Conservation (phyloP, 2,113 vertebrate species). For the Carettochelys insculpta region DNA sequence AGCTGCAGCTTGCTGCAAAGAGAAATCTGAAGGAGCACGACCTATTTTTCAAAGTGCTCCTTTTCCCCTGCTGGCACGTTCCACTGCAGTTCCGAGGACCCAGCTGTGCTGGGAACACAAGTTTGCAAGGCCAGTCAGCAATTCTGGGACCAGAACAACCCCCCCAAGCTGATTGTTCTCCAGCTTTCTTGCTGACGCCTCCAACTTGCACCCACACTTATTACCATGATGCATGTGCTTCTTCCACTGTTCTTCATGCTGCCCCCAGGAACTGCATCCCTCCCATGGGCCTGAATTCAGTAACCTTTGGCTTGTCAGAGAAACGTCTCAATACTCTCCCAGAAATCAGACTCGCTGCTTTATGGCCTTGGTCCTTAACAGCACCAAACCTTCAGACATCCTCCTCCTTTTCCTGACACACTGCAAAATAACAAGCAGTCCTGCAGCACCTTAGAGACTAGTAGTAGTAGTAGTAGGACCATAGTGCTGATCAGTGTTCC, state of each 20-base stretch:
- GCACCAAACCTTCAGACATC: neutral
- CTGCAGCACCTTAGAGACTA: too few relatives aligned
- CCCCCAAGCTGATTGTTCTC: neutral
- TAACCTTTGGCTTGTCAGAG: neutral
- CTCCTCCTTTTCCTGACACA: neutral
- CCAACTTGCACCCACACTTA: neutral
- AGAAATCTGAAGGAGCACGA: neutral
- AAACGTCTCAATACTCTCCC: neutral
- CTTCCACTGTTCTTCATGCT: neutral
- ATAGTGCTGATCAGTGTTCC: too few relatives aligned
- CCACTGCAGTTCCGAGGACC: neutral
- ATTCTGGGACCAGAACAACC: neutral
- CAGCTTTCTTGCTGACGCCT: neutral
- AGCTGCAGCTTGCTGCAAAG: neutral
- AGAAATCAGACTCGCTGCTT: neutral
- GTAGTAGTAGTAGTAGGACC: too few relatives aligned
- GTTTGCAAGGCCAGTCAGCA: neutral
- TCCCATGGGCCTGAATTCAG: neutral
- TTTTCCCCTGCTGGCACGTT: too few relatives aligned
- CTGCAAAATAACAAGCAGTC: too few relatives aligned
- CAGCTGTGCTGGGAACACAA: neutral
- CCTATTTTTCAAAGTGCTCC: neutral
- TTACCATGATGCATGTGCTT: neutral
- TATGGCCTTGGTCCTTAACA: neutral
- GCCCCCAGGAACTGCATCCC: too few relatives aligned